phyloP scores from a whole-genome alignment of 2,113 vertebrate species.

The Numida meleagris region DNA sequence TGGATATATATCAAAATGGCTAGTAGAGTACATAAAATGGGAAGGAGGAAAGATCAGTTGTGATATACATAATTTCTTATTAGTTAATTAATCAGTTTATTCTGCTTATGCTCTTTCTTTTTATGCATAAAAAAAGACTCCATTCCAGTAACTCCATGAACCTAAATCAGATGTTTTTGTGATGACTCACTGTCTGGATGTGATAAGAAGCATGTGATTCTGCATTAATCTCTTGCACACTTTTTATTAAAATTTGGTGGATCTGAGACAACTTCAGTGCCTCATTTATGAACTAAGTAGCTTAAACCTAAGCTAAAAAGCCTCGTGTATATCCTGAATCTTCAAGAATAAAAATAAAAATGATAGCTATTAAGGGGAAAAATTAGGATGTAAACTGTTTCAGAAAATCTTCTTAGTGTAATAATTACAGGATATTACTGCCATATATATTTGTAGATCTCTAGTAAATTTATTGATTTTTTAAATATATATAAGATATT shows the following conservation, averaged over 20 bases:
- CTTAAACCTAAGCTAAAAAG: background rate
- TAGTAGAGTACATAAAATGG: background rate
- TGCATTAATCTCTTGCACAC: background rate
- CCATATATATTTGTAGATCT: background rate
- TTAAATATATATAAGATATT: background rate
- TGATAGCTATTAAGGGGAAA: background rate
- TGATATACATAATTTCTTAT: background rate
- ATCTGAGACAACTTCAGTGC: background rate
- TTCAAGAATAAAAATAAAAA: background rate
- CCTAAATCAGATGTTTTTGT: background rate
- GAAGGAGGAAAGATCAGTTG: background rate
- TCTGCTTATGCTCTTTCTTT: background rate
- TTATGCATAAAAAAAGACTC: background rate
- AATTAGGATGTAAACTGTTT: background rate
- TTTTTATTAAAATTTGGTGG: background rate
- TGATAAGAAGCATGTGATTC: background rate
- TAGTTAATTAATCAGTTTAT: conserved; percentile 32
- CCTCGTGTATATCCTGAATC: background rate
- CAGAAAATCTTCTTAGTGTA: background rate
- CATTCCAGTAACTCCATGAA: background rate
- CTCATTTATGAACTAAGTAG: background rate
- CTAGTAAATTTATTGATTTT: background rate
- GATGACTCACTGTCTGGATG: background rate
- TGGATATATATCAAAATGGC: background rate
- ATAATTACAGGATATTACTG: background rate